Base-by-base conservation (phyloP, 2,113 vertebrate species). In the Pycnonotus jocosus region DNA sequence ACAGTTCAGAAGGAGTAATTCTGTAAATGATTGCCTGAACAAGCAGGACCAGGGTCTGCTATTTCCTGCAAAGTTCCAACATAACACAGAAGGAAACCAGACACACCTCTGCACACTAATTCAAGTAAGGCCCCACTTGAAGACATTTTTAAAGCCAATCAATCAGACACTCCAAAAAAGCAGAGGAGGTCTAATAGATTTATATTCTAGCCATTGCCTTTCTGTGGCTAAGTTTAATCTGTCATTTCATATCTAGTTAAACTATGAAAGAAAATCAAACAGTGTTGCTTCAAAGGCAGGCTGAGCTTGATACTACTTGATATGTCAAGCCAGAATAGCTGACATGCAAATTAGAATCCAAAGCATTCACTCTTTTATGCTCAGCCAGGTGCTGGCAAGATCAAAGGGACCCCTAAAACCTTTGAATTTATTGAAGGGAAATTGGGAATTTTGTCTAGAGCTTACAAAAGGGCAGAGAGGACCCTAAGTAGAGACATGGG, bases 321-420 rank as follows among this genome's bases (percentile, higher is more conserved):
- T 86, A 78, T 22, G 14, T 88, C 65, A 62, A 70, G 48, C 71
- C 3, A 5, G 57, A 72, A 93, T 37, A 92, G 61, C 19, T 90
- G 47, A 79, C 57, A 94, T 94, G 78, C 48, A 93, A 93, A 96
- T 92, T n/a, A 70, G 48, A 37, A 88, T 88, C 68, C 61, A 70
- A 86, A 91, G 42, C 30, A 14, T 71, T 83, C 81, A 60, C 33
- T 72, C 70, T 90, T 92, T 95, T 62, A 81, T 85, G 81, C 22
- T 88, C 23, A 90, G 48, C 48, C 81, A 93, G 74, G 66, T 94
- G 74, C 69, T 91, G 45, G 33, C 42, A 88, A 92, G 95, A 95
- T 83, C 86, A 96, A 91, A 96, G 78, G 76, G 38, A 57, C 18
- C 28, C 19, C 45, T 86, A 80, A 96, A 95, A 13, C 64, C 54